Evolutionary conservation across 2,888 invertebrate species (phyloP), one percentile per base, ranked within the genome.

Genomic region (Eutolmus rufibarbis): DNA sequence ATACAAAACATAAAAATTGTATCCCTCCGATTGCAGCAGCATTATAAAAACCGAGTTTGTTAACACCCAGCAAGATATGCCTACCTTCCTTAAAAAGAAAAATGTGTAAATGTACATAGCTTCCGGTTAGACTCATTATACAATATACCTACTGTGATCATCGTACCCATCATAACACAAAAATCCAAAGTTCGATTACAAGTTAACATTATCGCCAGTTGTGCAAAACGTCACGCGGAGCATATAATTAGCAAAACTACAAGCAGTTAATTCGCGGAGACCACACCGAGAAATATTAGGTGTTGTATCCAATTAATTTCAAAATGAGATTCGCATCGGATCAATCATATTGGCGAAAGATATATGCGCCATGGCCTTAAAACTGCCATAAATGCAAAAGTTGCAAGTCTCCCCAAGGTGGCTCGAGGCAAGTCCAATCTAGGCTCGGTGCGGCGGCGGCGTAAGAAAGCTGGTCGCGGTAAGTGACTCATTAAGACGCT

Each of bases 301-400:
- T 76, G 78, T 28, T 19, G 28, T 76, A 34, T 76, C 76, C 46
- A 78, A 78, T 78, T 78, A 78, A 78, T 78, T 78, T 78, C n/a
- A 78, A 37, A 78, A 78, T 78, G 14, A 78, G 43, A 40, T 78
- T 78, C 43, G 37, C 78, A 43, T 76, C 43, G 37, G 23, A 43
- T 78, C 37, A 78, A 43, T 78, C 78, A 78, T 43, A 78, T 78
- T 23, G 37, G 78, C 12, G 43, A 78, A 43, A 43, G 78, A 78
- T 76, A 78, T 43, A 78, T 43, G 78, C 78, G 46, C 78, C 78
- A 78, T 78, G 78, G 43, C 78, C 78, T 78, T 46, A 78, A 78
- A 43, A 46, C 28, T 28, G 78, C 46, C 46, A 28, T 76, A 78
- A 78, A 43, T 78, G 78, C 43, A 78, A 78, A 78, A 78, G 76